Percentiles rank a stretch among this genome's conserved stretches.
phyloP scores from a whole-genome alignment of 2,888 invertebrate genomes.

The Pterobdella sp. region DNA sequence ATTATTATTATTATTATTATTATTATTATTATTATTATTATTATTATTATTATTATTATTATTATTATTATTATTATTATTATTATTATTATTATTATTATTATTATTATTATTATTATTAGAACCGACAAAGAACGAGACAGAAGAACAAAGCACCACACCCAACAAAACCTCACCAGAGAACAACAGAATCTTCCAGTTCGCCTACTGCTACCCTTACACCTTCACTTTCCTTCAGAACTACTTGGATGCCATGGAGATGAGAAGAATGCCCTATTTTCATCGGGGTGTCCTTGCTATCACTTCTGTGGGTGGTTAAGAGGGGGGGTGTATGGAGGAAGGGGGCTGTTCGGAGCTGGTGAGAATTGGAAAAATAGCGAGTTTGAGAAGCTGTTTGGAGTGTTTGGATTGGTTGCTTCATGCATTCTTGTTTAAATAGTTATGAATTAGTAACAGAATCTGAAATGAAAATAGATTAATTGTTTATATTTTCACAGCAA shows the following conservation, averaged over 20 bases:
- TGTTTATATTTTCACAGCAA: constrained; percentile 60
- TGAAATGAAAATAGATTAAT: not conserved
- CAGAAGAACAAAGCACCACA: too few species aligned
- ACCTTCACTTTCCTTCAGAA: constrained; percentile 84
- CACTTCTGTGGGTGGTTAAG: constrained; percentile 36
- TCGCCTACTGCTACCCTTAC: constrained; percentile 85
- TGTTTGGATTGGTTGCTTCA: not conserved
- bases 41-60: not conserved
- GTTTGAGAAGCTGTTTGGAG: too few species aligned
- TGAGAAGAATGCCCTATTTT: constrained; percentile 57
- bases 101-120: not conserved
- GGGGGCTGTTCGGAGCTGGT: not conserved
- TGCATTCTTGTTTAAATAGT: not conserved
- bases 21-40: not conserved
- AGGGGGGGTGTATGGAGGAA: not conserved
- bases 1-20: not conserved
- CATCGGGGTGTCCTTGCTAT: constrained; percentile 59
- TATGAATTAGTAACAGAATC: not conserved
- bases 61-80: not conserved
- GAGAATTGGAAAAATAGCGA: too few species aligned
- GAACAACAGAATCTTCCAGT: constrained; percentile 81
- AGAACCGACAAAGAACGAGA: too few species aligned
- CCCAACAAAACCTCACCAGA: constrained; percentile 18
- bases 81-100: not conserved
- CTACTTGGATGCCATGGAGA: constrained; percentile 68